These are phyloP conservation scores for Varanus salvator DNA, from an alignment of 2,113 vertebrate species.

Conservation along the genomic window DNA sequence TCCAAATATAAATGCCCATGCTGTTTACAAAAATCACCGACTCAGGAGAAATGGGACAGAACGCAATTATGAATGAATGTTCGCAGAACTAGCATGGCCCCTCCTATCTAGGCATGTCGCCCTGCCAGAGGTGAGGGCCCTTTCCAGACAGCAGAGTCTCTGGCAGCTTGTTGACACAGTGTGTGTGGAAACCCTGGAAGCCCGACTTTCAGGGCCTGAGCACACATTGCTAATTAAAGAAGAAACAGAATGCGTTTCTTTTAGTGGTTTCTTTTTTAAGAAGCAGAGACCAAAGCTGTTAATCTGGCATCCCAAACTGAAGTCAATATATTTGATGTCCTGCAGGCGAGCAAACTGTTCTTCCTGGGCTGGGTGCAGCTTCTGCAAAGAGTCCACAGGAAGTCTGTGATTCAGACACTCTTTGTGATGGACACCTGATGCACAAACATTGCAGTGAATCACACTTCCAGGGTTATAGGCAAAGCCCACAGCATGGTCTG, in stretches of 20 bases:
- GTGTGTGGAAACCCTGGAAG: not conserved
- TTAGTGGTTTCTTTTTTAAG: constrained; percentile 32
- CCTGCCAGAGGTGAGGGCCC: constrained; percentile 4
- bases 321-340: constrained; percentile 49
- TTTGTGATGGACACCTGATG: constrained; percentile 66
- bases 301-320: constrained; percentile 48
- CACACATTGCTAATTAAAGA: constrained; percentile 13
- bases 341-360: constrained; percentile 38
- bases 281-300: constrained; percentile 7
- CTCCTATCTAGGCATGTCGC: not conserved
- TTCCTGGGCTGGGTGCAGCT: constrained; percentile 70
- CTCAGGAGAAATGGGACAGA: no score
- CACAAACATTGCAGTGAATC: constrained; percentile 41
- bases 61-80: no score
- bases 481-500: constrained; percentile 30
- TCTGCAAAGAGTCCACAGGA: constrained; percentile 59
- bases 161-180: not conserved
- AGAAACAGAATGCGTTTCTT: constrained; percentile 41
- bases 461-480: constrained; percentile 45
- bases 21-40: no score
- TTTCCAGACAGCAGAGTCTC: constrained; percentile 16
- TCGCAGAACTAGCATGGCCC: no score
- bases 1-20: no score
- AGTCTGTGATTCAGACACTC: constrained; percentile 66
- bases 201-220: not conserved